These are phyloP conservation scores for Spodoptera litura DNA, from an alignment of 1,140 invertebrate genomes.

Conservation along the genomic window DNA sequence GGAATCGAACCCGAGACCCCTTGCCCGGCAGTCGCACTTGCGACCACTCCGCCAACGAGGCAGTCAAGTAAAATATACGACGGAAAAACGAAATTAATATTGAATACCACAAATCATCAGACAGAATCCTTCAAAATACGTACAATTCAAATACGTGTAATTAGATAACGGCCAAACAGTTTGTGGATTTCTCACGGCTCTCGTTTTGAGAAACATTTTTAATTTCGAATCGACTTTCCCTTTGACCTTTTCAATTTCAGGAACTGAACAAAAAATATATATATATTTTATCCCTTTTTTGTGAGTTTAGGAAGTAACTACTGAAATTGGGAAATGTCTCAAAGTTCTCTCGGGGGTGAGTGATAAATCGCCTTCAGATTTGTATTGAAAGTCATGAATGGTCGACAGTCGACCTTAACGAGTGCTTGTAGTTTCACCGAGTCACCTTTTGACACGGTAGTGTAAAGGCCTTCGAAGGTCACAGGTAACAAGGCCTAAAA, in stretches of 20 bases:
- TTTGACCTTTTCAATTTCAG: background rate
- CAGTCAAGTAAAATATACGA: no score
- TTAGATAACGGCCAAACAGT: no score
- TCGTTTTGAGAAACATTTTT: background rate
- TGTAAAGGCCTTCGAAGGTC: background rate
- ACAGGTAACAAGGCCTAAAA: background rate
- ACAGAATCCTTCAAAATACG: no score
- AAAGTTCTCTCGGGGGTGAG: background rate
- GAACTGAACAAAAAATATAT: background rate
- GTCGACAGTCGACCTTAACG: background rate
- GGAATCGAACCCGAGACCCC: no score
- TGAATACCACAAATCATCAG: no score
- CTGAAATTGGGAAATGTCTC: background rate
- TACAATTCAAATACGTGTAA: no score
- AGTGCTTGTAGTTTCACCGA: background rate
- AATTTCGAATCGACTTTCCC: background rate
- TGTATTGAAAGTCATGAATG: background rate
- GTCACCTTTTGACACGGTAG: background rate
- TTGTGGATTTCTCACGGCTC: no score
- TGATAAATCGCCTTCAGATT: slow-evolving; percentile 7
- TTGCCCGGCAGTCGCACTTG: no score
- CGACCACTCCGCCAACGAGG: no score
- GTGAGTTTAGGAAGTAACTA: slow-evolving; percentile 6
- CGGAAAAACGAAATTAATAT: no score
- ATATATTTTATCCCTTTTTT: background rate